A percentile compares a stretch with the other conserved stretches of the same genome.
These are phyloP conservation scores for Lysiphlebus fabarum DNA, from an alignment of 1,140 invertebrate genomes.

Conservation along the genomic window DNA sequence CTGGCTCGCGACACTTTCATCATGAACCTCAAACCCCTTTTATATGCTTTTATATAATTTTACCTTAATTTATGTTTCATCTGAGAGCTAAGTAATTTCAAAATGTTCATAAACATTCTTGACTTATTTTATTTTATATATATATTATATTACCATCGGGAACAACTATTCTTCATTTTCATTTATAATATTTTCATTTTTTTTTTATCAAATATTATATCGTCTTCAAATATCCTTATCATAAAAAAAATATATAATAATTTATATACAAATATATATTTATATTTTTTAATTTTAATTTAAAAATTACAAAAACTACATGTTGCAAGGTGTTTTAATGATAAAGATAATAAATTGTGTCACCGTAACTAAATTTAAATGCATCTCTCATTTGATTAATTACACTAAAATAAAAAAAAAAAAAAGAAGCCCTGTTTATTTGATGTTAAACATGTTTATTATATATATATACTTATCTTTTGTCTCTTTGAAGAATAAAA, in stretches of 20 bases:
- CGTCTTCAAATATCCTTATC: background rate
- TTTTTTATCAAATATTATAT: slow-evolving; percentile 15
- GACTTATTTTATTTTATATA: slow-evolving; percentile 34
- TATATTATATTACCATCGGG: slow-evolving; percentile 20
- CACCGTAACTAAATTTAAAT: slow-evolving; percentile 15
- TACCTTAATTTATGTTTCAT: slow-evolving; percentile 58
- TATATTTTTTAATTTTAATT: background rate
- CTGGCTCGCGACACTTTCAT: slow-evolving; percentile 49
- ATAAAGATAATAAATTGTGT: slow-evolving; percentile 11
- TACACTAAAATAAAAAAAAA: no score
- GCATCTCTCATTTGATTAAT: no score
- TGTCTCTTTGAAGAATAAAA: background rate
- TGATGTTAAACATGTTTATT: no score
- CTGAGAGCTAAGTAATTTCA: slow-evolving; percentile 59
- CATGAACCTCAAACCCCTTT: slow-evolving; percentile 41
- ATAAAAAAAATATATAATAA: no score
- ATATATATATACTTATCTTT: background rate
- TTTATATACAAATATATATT: no score
- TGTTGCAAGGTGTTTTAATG: background rate
- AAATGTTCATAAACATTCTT: slow-evolving; percentile 20
- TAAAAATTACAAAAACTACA: background rate
- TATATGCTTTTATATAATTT: no score
- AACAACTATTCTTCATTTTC: slow-evolving; percentile 30
- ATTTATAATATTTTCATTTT: slow-evolving; percentile 24
- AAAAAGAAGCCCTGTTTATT: no score